phyloP scores from a whole-genome alignment of 2,113 vertebrate species.

The Lophius piscatorius region DNA sequence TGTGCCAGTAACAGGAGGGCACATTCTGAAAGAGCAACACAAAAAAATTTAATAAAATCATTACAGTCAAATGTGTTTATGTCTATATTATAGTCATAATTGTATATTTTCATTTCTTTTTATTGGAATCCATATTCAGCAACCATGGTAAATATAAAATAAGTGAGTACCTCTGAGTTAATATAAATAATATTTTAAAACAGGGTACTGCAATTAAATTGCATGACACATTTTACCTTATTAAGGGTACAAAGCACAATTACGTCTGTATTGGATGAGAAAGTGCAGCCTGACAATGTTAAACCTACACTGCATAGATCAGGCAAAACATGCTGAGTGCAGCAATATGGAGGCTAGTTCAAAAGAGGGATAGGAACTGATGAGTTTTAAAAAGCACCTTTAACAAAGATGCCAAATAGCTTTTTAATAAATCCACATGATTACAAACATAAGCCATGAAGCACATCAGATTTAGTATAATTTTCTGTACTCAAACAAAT shows the following conservation, averaged over 20 bases:
- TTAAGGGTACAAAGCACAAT: no score
- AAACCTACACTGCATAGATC: conserved; percentile 34
- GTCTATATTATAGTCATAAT: not conserved
- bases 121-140: no score
- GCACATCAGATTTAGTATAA: conserved; percentile 16
- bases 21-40: conserved; percentile 85
- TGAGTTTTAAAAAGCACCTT: no score
- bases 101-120: no score
- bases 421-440: conserved; percentile 3
- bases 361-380: no score
- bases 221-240: not conserved
- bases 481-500: conserved; percentile 6
- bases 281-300: not conserved
- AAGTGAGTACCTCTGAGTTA: no score
- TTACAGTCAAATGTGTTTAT: not conserved
- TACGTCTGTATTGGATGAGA: not conserved
- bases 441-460: not conserved
- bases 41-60: not conserved
- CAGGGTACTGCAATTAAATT: not conserved
- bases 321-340: conserved; percentile 17
- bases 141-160: not conserved
- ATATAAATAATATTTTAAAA: not conserved
- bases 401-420: conserved; percentile 6
- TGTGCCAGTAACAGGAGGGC: conserved; percentile 97
- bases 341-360: conserved; percentile 1